Percentiles rank a stretch among this genome's conserved stretches.
Evolutionary conservation across 2,797 vertebrate species (phyloP).

Genomic region (Botia kubotai): DNA sequence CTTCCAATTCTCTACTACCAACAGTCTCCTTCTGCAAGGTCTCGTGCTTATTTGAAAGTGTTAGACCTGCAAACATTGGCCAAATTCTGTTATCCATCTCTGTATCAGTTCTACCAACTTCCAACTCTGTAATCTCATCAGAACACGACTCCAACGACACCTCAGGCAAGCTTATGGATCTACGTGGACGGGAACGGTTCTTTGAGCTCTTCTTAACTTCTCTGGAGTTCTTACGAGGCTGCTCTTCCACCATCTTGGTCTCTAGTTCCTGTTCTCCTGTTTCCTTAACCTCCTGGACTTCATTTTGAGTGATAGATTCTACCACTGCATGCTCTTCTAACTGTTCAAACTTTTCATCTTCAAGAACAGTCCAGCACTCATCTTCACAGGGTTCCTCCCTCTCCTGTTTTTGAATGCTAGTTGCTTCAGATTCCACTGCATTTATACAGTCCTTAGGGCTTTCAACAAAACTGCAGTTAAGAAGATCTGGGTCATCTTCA

Average conservation of each 20-base stretch:
- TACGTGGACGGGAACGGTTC: slow-evolving; percentile 57
- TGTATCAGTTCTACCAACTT: neutral
- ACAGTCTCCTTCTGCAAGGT: neutral
- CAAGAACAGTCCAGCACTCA: slow-evolving; percentile 56
- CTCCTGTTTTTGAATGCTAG: slow-evolving; percentile 14
- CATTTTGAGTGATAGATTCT: neutral
- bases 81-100: slow-evolving; percentile 15
- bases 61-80: slow-evolving; percentile 41
- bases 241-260: neutral
- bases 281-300: neutral
- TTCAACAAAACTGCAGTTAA: slow-evolving; percentile 64
- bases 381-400: slow-evolving; percentile 41
- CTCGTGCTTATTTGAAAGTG: slow-evolving; percentile 15
- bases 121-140: slow-evolving; percentile 8
- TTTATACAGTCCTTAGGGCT: slow-evolving; percentile 6
- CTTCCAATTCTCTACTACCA: slow-evolving; percentile 14
- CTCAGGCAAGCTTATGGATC: slow-evolving; percentile 73
- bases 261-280: neutral
- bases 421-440: neutral
- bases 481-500: slow-evolving; percentile 60
- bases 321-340: slow-evolving; percentile 18
- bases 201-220: slow-evolving; percentile 24
- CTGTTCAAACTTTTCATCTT: slow-evolving; percentile 23
- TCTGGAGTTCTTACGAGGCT: neutral
- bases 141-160: slow-evolving; percentile 45